These are phyloP conservation scores for Cairina moschata DNA, from an alignment of 2,113 vertebrate species.

Conservation along the genomic window DNA sequence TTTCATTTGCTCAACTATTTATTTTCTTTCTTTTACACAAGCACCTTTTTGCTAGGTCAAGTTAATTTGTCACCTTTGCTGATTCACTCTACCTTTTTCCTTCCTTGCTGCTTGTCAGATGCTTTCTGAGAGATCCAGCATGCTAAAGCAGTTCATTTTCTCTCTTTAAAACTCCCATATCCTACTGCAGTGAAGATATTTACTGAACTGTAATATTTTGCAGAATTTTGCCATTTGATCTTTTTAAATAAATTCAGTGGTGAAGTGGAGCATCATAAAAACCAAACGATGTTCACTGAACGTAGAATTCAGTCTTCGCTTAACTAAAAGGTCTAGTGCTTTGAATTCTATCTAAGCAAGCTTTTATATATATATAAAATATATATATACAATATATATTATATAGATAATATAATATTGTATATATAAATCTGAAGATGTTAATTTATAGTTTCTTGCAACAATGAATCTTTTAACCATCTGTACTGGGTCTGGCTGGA, in stretches of 20 bases:
- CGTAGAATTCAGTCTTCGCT: not conserved
- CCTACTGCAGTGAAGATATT: constrained; percentile 2
- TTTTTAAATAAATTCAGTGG: constrained; percentile 6
- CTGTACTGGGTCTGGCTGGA: too few species aligned
- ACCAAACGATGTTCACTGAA: constrained; percentile 50
- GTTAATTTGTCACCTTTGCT: not conserved
- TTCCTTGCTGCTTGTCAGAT: not conserved
- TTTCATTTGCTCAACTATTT: not conserved
- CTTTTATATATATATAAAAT: not conserved
- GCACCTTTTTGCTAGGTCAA: constrained; percentile 15
- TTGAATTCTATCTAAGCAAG: not conserved
- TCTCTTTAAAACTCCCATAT: constrained; percentile 17
- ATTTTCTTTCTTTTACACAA: constrained; percentile 23
- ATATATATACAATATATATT: too few species aligned
- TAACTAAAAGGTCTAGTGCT: not conserved
- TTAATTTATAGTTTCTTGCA: not conserved
- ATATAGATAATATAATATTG: not conserved
- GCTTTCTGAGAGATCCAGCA: constrained; percentile 9
- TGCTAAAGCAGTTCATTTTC: constrained; percentile 25
- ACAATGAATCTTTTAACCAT: not conserved
- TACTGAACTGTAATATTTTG: constrained; percentile 34
- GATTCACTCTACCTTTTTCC: not conserved
- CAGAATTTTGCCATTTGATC: constrained; percentile 35
- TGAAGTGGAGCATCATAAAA: not conserved
- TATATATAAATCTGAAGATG: not conserved